Evolutionary conservation across 2,113 vertebrate species (phyloP), one percentile per base, ranked within the genome.

Genomic region (Sardina pilchardus): DNA sequence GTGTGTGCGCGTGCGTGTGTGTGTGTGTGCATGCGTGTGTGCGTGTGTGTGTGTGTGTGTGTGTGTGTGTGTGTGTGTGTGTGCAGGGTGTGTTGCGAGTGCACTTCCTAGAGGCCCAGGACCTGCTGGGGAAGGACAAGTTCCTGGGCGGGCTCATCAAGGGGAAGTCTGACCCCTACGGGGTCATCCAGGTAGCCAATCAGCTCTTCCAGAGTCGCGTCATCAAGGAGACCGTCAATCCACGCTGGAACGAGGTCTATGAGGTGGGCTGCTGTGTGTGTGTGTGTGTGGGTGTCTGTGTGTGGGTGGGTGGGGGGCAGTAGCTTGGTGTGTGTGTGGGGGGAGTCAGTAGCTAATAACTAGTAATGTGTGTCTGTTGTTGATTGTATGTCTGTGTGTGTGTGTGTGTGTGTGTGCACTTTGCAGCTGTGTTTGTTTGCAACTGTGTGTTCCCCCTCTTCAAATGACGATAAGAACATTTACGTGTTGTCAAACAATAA

Each of bases 141-240:
- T 94, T 96, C 53, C 89, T 99, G 82, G 97, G 97, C 26, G 98
- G 98, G 36, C 92, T 99, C 50, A 95, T 99, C 89, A 99, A 97
- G 89, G 98, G 98, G 7, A 99, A 99, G 92, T 99, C 98, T 0
- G 98, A 99, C 89, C 98, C 98, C 1, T 99, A 99, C 9, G 97
- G 97, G 9, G 93, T 99, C 30, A 91, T 99, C 83, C 94, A 94
- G 85, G 83, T 99, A 0, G 97, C 97, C 83, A 97, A 94, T 36
- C 94, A 98, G 14, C 94, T 97, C 78, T 97, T 97, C 92, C 94
- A 97, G 89, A 99, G 96, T 93, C 98, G 98, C 90, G 95, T 97
- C 89, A 95, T 99, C 91, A 96, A 98, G 86, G 97, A 99, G 88
- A 97, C 92, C n/a, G 88, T 98, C 16, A 93, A 96, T 89, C 98